Percentiles rank a stretch among this genome's conserved stretches.
phyloP scores from a whole-genome alignment of 1,140 invertebrate species.

The Sinella curviseta region DNA sequence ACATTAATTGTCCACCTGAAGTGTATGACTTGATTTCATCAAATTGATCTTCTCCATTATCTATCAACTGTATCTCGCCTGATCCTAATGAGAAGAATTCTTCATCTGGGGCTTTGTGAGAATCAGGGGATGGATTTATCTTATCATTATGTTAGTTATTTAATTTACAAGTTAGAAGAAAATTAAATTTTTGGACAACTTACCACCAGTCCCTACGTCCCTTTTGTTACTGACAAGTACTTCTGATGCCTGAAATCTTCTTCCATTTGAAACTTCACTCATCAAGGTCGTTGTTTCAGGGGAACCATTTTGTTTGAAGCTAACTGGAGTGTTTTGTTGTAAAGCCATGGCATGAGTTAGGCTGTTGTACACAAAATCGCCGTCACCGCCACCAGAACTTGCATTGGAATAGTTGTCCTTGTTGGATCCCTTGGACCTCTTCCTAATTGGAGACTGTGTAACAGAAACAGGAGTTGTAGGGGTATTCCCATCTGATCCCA shows the following conservation, averaged over 20 bases:
- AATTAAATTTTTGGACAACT: no score
- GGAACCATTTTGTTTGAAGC: neutral
- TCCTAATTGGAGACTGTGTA: neutral
- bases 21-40: constrained; percentile 2
- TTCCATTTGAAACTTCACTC: neutral
- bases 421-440: neutral
- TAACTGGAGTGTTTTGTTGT: neutral
- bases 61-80: neutral
- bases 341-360: constrained; percentile 3
- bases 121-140: no score
- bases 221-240: constrained; percentile 7
- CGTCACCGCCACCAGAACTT: neutral
- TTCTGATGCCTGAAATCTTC: neutral
- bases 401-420: neutral
- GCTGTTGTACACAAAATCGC: constrained; percentile 17
- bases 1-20: neutral
- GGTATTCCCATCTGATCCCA: neutral
- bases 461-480: neutral
- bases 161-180: no score
- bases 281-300: neutral
- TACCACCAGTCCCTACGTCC: constrained; percentile 12
- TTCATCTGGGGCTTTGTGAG: constrained; percentile 9
- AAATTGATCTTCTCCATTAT: constrained; percentile 13
- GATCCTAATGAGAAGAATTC: constrained; percentile 15
- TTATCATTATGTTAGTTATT: no score